Evolutionary conservation across 2,113 vertebrate genomes (phyloP), one percentile per base, ranked within the genome.

Genomic region (Festucalex cinctus): DNA sequence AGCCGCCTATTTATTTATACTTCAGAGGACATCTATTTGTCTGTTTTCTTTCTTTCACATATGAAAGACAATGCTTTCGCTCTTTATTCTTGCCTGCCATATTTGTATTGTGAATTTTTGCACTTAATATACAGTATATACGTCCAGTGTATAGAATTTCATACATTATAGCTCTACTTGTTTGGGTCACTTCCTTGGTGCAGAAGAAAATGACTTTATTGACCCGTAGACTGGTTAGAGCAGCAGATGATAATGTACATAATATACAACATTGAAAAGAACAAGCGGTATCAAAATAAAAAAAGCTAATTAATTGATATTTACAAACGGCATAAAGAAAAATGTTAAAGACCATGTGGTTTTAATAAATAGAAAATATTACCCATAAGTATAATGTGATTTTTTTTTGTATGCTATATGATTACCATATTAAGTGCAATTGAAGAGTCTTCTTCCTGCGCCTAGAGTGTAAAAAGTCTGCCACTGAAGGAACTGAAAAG

Each of bases 1-100:
- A 60, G 48, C 26, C 70, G 76, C 69, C 76, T 80, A 72, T 82
- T 82, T 77, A 85, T 80, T 79, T 68, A 74, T 68, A 76, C 77
- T 83, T 84, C 76, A 82, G 65, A 79, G 69, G 60, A 32, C 68
- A 69, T 78, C 73, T 85, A 79, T 84, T 83, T 80, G 71, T 77
- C 69, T 81, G 58, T 76, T 75, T 82, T 43, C 32, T 82, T 81
- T 62, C 63, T 77, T 69, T 79, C 69, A 81, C 68, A 80, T 85
- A 87, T 83, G 66, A 86, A 89, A 88, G 75, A 43, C 65, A 70
- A 57, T 67, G 63, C 65, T 48, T 46, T 68, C 66, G 68, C 61
- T 72, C 37, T 60, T 65, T 69, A 61, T 53, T 57, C 66, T 43
- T 44, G 44, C 48, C 16, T 76, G 62, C 39, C 14, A 2, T 22